Conservation (phyloP, 2,888 invertebrate species). For the Drosophila dives region DNA sequence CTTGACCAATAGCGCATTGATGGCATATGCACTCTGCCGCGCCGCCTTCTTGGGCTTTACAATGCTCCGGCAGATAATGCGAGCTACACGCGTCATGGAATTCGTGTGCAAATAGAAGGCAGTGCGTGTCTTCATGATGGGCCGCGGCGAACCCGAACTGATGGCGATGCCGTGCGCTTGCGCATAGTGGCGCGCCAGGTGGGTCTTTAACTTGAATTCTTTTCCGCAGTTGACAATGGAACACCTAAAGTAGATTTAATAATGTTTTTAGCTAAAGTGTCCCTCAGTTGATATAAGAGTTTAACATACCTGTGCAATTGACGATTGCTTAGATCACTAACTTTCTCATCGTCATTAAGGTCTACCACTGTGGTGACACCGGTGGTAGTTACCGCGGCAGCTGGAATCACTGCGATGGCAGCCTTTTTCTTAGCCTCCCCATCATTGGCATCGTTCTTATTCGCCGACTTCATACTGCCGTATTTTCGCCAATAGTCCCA, state of each 20-base stretch:
- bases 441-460: slow-evolving; percentile 88
- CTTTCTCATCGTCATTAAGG: slow-evolving; percentile 86
- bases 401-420: slow-evolving; percentile 38
- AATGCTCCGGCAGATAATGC: slow-evolving; percentile 93
- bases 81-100: slow-evolving; percentile 94
- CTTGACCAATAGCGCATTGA: slow-evolving; percentile 92
- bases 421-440: slow-evolving; percentile 85
- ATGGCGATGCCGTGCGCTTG: slow-evolving; percentile 92
- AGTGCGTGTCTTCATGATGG: slow-evolving; percentile 98
- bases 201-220: slow-evolving; percentile 98
- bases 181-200: slow-evolving; percentile 96
- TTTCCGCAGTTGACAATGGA: slow-evolving; percentile 96
- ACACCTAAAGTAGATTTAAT: slow-evolving; percentile 88
- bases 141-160: slow-evolving; percentile 92
- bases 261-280: slow-evolving; percentile 71
- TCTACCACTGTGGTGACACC: slow-evolving; percentile 61
- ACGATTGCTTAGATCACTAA: slow-evolving; percentile 84
- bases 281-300: background rate
- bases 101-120: slow-evolving; percentile 98
- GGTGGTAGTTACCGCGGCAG: slow-evolving; percentile 47
- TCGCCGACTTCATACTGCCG: slow-evolving; percentile 90
- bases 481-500: slow-evolving; percentile 99
- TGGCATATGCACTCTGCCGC: slow-evolving; percentile 92
- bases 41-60: slow-evolving; percentile 94
- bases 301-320: slow-evolving; percentile 82